Evolutionary conservation across 2,888 invertebrate species (phyloP).

Genomic region (Geophilus truncorum): DNA sequence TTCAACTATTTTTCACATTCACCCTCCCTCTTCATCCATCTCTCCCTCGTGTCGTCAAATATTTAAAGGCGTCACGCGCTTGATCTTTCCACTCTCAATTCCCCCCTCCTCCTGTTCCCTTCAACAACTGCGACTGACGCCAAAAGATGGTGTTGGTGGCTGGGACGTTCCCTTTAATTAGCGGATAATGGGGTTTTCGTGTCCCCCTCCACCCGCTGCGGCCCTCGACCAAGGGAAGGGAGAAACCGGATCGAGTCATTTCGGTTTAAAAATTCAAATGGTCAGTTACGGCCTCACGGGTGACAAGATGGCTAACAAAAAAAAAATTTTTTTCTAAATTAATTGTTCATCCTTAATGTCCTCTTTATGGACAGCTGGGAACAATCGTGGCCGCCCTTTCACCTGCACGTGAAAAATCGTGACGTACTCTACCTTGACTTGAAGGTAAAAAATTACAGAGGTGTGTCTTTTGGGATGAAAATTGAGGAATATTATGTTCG

Average conservation of each 20-base stretch:
- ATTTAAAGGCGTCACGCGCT: not conserved
- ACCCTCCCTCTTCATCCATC: not conserved
- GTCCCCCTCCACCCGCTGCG: not conserved
- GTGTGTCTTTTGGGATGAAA: not conserved
- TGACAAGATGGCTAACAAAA: too few species aligned
- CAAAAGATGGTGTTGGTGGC: not conserved
- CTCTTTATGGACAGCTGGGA: not conserved
- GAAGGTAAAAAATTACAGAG: not conserved
- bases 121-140: not conserved
- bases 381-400: not conserved
- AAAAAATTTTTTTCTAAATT: not conserved
- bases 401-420: not conserved
- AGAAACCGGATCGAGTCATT: not conserved
- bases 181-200: conserved; percentile 1
- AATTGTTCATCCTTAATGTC: not conserved
- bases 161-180: conserved; percentile 18
- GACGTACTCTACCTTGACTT: not conserved
- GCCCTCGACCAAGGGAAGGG: not conserved
- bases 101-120: not conserved
- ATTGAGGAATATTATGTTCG: too few species aligned
- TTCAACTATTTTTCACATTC: not conserved
- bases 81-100: not conserved
- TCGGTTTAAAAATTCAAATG: too few species aligned
- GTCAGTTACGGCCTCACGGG: too few species aligned
- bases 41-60: not conserved